A percentile compares a stretch with the other conserved stretches of the same genome.
These are phyloP conservation scores for Ametastegia equiseti DNA, from an alignment of 2,888 invertebrate genomes.

Conservation along the genomic window DNA sequence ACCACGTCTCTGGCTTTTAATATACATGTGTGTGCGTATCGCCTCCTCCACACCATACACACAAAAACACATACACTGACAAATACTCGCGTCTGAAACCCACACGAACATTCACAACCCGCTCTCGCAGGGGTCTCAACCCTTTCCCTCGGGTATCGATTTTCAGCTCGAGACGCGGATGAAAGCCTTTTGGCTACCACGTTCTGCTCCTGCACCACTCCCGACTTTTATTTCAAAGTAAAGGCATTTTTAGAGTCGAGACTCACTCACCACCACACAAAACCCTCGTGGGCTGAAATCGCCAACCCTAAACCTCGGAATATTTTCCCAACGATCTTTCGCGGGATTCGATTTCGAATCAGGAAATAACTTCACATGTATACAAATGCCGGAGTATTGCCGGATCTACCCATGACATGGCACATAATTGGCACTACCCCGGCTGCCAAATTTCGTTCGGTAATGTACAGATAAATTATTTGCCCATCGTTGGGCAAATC, in stretches of 20 bases:
- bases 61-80: background rate
- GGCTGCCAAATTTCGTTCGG: too few relatives aligned
- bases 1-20: background rate
- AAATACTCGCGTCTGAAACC: background rate
- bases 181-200: slow-evolving; percentile 41
- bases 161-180: slow-evolving; percentile 70
- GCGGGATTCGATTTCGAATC: too few relatives aligned
- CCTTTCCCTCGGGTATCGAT: slow-evolving; percentile 74
- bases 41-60: background rate
- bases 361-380: too few relatives aligned
- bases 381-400: too few relatives aligned
- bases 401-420: too few relatives aligned
- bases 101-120: background rate
- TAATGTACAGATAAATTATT: too few relatives aligned
- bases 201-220: slow-evolving; percentile 18
- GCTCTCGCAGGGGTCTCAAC: slow-evolving; percentile 66
- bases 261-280: background rate
- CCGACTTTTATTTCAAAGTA: slow-evolving; percentile 44
- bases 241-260: slow-evolving; percentile 42
- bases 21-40: background rate
- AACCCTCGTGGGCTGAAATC: too few relatives aligned
- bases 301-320: too few relatives aligned
- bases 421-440: too few relatives aligned
- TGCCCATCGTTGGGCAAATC: too few relatives aligned
- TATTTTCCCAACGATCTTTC: too few relatives aligned